Evolutionary conservation across 2,888 invertebrate genomes (phyloP).

Genomic region (Hydraecia micacea): DNA sequence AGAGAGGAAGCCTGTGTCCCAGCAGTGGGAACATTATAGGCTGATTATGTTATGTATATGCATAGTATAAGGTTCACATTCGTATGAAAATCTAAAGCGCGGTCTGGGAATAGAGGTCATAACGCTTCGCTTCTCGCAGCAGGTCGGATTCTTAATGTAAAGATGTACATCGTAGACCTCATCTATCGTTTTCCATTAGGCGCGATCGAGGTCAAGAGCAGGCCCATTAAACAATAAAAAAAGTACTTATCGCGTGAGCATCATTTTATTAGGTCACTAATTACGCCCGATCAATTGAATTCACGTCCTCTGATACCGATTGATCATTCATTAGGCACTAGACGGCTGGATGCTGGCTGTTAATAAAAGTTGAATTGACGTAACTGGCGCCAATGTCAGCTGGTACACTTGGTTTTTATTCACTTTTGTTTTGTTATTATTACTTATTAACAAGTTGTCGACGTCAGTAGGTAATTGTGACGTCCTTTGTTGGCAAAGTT

Average conservation of each 20-base stretch:
- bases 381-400: conserved; percentile 36
- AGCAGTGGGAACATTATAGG: too few relatives aligned
- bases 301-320: conserved; percentile 41
- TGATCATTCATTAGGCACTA: conserved; percentile 43
- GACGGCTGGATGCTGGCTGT: conserved; percentile 4
- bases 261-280: conserved; percentile 56
- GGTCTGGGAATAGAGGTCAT: conserved; percentile 44
- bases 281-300: conserved; percentile 46
- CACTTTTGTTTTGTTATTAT: conserved; percentile 24
- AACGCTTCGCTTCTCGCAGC: conserved; percentile 47
- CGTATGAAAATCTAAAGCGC: not conserved
- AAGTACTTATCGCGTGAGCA: conserved; percentile 39
- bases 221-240: too few relatives aligned
- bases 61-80: not conserved
- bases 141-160: conserved; percentile 50
- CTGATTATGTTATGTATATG: too few relatives aligned
- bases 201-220: too few relatives aligned
- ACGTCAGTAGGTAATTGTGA: conserved; percentile 43
- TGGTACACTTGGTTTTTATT: conserved; percentile 29
- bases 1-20: too few relatives aligned
- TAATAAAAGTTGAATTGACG: conserved; percentile 36
- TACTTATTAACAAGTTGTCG: conserved; percentile 40
- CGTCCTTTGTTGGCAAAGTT: conserved; percentile 38
- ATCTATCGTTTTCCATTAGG: too few relatives aligned
- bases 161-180: conserved; percentile 12